These are phyloP conservation scores for Dufourea novaeangliae DNA, from an alignment of 1,140 invertebrate species.

Conservation along the genomic window DNA sequence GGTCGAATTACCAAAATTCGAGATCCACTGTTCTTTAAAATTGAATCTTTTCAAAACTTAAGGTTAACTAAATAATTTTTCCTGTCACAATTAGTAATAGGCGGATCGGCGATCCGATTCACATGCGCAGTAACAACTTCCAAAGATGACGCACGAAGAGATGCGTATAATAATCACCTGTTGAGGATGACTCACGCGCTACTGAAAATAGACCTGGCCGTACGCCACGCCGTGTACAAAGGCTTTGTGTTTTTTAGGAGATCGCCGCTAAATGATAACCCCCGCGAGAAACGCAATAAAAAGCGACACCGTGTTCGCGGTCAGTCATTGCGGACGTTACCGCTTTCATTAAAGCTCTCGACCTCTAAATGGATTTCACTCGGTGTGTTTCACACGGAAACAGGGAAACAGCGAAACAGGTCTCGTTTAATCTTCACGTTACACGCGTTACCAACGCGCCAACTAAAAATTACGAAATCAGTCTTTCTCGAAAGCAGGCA, in stretches of 20 bases:
- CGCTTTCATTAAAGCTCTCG: conserved; percentile 49
- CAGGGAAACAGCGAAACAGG: conserved; percentile 24
- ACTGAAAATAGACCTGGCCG: conserved; percentile 21
- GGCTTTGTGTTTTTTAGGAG: conserved; percentile 54
- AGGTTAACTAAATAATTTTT: no score
- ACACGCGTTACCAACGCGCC: not conserved
- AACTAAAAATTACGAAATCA: not conserved
- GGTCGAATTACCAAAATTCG: no score
- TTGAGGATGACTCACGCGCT: conserved; percentile 22
- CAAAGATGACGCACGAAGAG: conserved; percentile 17
- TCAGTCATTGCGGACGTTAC: conserved; percentile 41
- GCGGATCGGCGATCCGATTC: no score
- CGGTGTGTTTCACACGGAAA: conserved; percentile 39
- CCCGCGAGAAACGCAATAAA: conserved; percentile 60
- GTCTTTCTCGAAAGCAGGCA: conserved; percentile 8
- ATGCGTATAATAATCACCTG: conserved; percentile 9
- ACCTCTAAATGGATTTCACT: conserved; percentile 36
- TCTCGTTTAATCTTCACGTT: conserved; percentile 23
- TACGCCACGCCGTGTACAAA: not conserved
- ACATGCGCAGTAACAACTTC: not conserved
- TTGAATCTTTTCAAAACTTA: no score
- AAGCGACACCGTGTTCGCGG: conserved; percentile 43
- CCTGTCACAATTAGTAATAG: no score
- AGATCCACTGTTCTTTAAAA: no score
- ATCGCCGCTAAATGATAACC: conserved; percentile 70